Percentiles rank a stretch among this genome's conserved stretches.
Conservation (phyloP, 1,140 invertebrate genomes). For the Rhopalosiphum padi region DNA sequence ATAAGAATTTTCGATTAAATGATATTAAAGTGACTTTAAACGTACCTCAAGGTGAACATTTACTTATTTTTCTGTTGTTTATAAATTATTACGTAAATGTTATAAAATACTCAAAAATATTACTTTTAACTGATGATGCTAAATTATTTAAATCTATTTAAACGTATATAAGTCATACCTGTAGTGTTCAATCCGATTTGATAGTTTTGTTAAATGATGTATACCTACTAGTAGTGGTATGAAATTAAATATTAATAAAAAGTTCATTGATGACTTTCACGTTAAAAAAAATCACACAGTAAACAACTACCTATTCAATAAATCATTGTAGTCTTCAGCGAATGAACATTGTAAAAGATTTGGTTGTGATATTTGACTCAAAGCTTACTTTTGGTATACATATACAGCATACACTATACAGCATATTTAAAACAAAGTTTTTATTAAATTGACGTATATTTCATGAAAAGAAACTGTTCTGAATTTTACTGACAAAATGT, state of each 20-base stretch:
- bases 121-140: neutral
- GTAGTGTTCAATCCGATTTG: neutral
- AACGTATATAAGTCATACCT: neutral
- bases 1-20: neutral
- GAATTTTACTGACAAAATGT: neutral
- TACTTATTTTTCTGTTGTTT: conserved; percentile 1
- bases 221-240: neutral
- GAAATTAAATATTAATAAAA: neutral
- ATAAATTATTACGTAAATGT: neutral
- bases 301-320: neutral
- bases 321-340: neutral
- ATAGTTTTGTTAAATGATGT: neutral
- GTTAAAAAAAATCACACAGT: neutral
- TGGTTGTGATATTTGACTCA: neutral
- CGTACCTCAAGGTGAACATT: neutral
- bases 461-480: neutral
- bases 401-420: neutral
- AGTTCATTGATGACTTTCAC: neutral
- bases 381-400: neutral
- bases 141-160: conserved; percentile 22
- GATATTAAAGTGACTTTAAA: neutral
- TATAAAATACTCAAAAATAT: neutral
- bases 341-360: neutral
- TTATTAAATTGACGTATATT: neutral
- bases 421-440: neutral